These are phyloP conservation scores for Paradisaea rubra DNA, from an alignment of 2,113 vertebrate species.

Conservation along the genomic window DNA sequence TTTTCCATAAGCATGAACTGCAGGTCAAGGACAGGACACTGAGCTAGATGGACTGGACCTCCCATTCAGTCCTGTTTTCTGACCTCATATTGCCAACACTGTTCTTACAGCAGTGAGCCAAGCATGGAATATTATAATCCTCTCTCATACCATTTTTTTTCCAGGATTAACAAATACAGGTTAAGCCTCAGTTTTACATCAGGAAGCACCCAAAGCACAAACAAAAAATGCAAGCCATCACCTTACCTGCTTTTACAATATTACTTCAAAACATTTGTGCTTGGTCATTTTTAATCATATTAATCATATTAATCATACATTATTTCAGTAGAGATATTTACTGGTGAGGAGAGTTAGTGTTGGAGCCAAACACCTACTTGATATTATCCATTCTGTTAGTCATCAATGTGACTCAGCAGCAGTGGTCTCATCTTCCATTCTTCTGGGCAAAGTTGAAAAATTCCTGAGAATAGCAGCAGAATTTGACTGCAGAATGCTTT, in stretches of 20 bases:
- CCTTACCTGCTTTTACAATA: background rate
- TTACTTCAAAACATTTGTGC: background rate
- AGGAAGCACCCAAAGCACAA: background rate
- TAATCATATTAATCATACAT: background rate
- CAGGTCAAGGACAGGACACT: background rate
- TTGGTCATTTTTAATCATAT: background rate
- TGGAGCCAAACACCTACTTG: constrained; percentile 3
- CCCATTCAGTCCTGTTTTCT: background rate
- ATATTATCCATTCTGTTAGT: constrained; percentile 26
- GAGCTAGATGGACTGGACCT: background rate
- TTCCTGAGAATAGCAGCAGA: constrained; percentile 62
- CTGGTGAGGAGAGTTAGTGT: background rate
- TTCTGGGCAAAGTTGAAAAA: constrained; percentile 26
- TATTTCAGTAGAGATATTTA: background rate
- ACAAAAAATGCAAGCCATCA: background rate
- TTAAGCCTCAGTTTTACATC: background rate
- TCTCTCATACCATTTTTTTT: background rate
- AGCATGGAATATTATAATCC: background rate
- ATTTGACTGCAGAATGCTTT: constrained; percentile 27
- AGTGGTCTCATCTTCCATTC: constrained; percentile 35
- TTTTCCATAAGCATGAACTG: background rate
- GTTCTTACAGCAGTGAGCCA: background rate
- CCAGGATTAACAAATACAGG: background rate
- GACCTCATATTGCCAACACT: background rate
- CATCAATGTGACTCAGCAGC: constrained; percentile 29